Percentiles rank a stretch among this genome's conserved stretches.
phyloP scores from a whole-genome alignment of 2,888 invertebrate species.

The Stratiomys singularior region DNA sequence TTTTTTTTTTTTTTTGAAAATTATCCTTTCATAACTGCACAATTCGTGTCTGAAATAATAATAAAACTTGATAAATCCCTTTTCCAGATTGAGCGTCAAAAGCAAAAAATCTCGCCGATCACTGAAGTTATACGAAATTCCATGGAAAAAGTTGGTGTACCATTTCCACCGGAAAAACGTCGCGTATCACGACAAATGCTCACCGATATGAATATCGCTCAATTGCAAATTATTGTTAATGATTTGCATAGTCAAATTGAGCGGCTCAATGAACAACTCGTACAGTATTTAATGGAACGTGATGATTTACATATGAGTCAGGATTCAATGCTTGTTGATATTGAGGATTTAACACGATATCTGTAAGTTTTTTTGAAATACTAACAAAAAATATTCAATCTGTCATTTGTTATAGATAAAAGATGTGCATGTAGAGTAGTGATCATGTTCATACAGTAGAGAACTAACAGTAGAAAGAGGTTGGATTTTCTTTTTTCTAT shows the following conservation, averaged over 20 bases:
- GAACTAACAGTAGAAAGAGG: too few relatives aligned
- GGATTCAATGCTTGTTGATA: slow-evolving; percentile 96
- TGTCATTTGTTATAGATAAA: too few relatives aligned
- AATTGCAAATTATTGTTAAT: slow-evolving; percentile 91
- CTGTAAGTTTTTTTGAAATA: slow-evolving; percentile 71
- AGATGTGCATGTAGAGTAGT: too few relatives aligned
- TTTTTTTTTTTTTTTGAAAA: too few relatives aligned
- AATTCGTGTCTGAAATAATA: too few relatives aligned
- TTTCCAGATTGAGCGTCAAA: slow-evolving; percentile 71
- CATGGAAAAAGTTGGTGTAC: slow-evolving; percentile 83
- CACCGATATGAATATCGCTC: slow-evolving; percentile 93
- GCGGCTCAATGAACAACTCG: slow-evolving; percentile 88
- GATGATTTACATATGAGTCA: slow-evolving; percentile 98
- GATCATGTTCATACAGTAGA: too few relatives aligned
- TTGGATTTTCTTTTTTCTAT: too few relatives aligned
- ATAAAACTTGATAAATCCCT: background rate
- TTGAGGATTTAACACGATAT: slow-evolving; percentile 93
- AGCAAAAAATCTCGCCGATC: slow-evolving; percentile 81
- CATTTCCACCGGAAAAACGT: slow-evolving; percentile 83
- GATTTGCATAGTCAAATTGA: slow-evolving; percentile 95
- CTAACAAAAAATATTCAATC: background rate
- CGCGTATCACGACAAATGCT: slow-evolving; percentile 85
- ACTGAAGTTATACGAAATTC: slow-evolving; percentile 86
- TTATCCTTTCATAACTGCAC: too few relatives aligned
- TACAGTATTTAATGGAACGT: slow-evolving; percentile 87